phyloP scores from a whole-genome alignment of 2,797 vertebrate species.

The Melanotaenia pygmaea region DNA sequence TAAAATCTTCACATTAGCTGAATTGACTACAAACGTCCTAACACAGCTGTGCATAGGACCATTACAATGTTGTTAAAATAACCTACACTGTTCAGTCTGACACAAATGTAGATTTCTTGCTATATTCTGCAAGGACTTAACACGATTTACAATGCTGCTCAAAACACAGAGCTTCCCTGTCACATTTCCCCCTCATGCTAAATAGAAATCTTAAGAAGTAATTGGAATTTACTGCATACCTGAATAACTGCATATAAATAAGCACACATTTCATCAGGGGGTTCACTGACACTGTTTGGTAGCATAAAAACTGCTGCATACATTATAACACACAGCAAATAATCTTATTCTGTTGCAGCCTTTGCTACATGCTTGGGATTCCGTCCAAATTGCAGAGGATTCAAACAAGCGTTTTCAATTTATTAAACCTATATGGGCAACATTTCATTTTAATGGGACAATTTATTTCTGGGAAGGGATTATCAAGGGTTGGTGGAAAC shows the following conservation, averaged over 20 bases:
- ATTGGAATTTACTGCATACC: slow-evolving; percentile 92
- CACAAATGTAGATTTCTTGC: slow-evolving; percentile 66
- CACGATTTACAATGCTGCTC: slow-evolving; percentile 81
- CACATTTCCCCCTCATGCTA: slow-evolving; percentile 80
- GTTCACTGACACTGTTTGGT: slow-evolving; percentile 82
- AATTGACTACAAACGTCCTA: background rate
- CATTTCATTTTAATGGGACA: slow-evolving; percentile 83
- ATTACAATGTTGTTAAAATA: slow-evolving; percentile 63
- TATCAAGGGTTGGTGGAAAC: slow-evolving; percentile 74
- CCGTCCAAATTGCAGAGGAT: slow-evolving; percentile 79
- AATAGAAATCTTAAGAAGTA: slow-evolving; percentile 91
- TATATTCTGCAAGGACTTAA: slow-evolving; percentile 76
- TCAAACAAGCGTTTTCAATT: slow-evolving; percentile 84
- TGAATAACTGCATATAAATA: slow-evolving; percentile 93
- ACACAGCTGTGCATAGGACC: slow-evolving; percentile 22
- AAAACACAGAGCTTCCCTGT: slow-evolving; percentile 79
- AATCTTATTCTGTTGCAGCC: slow-evolving; percentile 78
- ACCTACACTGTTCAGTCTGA: slow-evolving; percentile 47
- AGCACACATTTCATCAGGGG: slow-evolving; percentile 80
- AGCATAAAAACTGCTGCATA: slow-evolving; percentile 78
- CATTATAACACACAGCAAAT: slow-evolving; percentile 82
- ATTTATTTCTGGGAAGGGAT: slow-evolving; percentile 80
- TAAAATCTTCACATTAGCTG: slow-evolving; percentile 24
- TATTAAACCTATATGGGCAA: slow-evolving; percentile 81
- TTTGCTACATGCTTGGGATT: slow-evolving; percentile 76